Base-by-base conservation (phyloP, 2,888 invertebrate species). In the Syritta pipiens region DNA sequence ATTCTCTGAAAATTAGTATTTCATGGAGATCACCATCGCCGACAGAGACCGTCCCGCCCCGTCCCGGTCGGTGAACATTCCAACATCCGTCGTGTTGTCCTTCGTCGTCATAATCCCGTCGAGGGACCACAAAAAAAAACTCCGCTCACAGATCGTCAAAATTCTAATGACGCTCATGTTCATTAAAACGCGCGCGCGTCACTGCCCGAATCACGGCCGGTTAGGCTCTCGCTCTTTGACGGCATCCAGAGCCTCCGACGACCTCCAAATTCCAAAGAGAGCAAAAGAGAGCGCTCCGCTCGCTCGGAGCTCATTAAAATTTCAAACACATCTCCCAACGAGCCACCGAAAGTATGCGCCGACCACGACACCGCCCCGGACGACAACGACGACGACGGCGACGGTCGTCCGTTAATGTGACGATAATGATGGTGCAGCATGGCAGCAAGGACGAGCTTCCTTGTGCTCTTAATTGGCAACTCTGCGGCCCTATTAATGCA, bases 401-500 rank as follows among this genome's bases (percentile, higher is more conserved):
- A 62, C 49, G 48, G 53, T 10, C 46, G 48, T 55, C 63, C 71
- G 30, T 65, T 65, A 68, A 79, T 67, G 72, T 60, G 62, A 71
- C 63, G 71, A 67, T 79, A 67, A 67, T 72, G 72, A 42, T 65
- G 59, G 51, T 71, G 68, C 42, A 69, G 40, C 35, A 51, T 22
- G 19, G 35, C 57, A 57, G 46, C 62, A 76, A 69, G 69, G 76
- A 69, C 76, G 49, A 24, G 65, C 53, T 62, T 42, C 48, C 53
- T 53, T 26, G 35, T 67, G 17, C 55, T 79, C 83, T 83, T 83
- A 83, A 83, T 83, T 83, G 83, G 83, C 82, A 82, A 77, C 81
- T 83, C 72, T 65, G 62, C 79, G 76, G 60, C 79, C 74, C 72
- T 75, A 82, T 82, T 79, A 83, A 83, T 83, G 83, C 82, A 82